phyloP scores from a whole-genome alignment of 2,797 vertebrate genomes.

The Decapterus maruadsi region DNA sequence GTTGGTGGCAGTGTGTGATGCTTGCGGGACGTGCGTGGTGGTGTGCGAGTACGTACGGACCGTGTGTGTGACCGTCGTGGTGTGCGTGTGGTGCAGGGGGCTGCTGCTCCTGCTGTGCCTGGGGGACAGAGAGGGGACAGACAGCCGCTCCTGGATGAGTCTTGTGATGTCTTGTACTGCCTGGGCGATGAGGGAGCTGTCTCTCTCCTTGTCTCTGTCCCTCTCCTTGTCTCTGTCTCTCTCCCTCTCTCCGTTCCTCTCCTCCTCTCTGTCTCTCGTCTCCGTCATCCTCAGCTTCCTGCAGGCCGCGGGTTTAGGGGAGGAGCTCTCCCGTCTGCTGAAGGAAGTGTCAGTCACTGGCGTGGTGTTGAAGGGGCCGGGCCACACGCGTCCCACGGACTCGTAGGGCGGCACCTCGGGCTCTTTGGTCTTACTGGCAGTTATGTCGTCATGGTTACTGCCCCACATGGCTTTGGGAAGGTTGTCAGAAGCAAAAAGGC shows the following conservation, averaged over 20 bases:
- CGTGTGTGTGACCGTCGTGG: constrained; percentile 82
- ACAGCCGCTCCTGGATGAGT: constrained; percentile 89
- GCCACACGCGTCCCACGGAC: constrained; percentile 77
- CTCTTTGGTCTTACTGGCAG: constrained; percentile 91
- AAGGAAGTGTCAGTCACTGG: constrained; percentile 79
- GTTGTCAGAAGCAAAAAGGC: constrained; percentile 84
- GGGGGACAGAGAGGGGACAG: constrained; percentile 82
- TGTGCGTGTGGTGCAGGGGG: constrained; percentile 78
- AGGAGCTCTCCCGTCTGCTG: constrained; percentile 80
- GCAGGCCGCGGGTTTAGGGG: constrained; percentile 89
- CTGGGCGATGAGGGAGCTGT: constrained; percentile 84
- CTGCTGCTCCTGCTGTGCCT: constrained; percentile 75
- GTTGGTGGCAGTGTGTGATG: constrained; percentile 71
- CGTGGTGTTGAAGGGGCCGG: constrained; percentile 86
- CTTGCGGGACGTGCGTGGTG: constrained; percentile 57
- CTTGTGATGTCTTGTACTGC: constrained; percentile 88
- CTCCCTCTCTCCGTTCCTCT: constrained; percentile 53
- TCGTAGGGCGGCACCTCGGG: constrained; percentile 80
- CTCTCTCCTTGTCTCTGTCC: constrained; percentile 62
- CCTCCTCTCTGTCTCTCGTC: constrained; percentile 75
- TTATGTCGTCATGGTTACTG: constrained; percentile 82
- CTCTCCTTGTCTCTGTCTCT: constrained; percentile 49
- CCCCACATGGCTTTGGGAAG: constrained; percentile 88
- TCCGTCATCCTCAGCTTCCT: constrained; percentile 89
- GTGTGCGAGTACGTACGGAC: constrained; percentile 78